Evolutionary conservation across 2,797 vertebrate genomes (phyloP).

Genomic region (Catostomus latipinnis): DNA sequence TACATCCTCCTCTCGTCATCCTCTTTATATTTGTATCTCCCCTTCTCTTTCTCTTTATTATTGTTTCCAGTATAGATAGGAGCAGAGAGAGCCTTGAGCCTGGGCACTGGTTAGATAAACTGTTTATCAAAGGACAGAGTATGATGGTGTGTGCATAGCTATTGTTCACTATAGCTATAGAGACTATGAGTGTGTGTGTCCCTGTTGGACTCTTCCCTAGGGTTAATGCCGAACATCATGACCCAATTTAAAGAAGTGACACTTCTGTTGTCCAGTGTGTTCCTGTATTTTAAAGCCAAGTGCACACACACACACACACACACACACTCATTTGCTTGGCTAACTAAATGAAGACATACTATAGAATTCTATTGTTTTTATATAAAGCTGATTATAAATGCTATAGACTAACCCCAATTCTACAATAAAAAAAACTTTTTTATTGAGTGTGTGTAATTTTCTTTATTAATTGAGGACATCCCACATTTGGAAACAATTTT

Average conservation of each 20-base stretch:
- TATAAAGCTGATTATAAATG: too few species aligned
- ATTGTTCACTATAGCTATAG: not conserved
- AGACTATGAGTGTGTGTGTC: not conserved
- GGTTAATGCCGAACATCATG: constrained; percentile 46
- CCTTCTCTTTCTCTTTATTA: constrained; percentile 24
- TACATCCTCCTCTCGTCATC: constrained; percentile 12
- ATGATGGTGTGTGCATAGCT: not conserved
- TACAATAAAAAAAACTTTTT: too few species aligned
- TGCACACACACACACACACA: not conserved
- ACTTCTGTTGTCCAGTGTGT: constrained; percentile 23
- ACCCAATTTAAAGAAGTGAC: constrained; percentile 40
- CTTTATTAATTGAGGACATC: too few species aligned
- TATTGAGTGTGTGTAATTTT: too few species aligned
- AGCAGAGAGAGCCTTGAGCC: not conserved
- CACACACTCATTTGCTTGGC: too few species aligned
- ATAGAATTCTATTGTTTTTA: too few species aligned
- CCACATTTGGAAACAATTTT: too few species aligned
- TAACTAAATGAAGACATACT: too few species aligned
- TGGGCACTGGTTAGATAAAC: not conserved
- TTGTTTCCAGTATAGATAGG: constrained; percentile 45
- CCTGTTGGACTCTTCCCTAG: constrained; percentile 6
- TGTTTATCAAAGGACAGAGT: constrained; percentile 23
- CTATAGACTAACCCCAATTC: too few species aligned
- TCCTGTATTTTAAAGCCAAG: constrained; percentile 4
- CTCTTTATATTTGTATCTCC: constrained; percentile 3